Evolutionary conservation across 2,888 invertebrate genomes (phyloP).

Genomic region (Crocallis elinguaria): DNA sequence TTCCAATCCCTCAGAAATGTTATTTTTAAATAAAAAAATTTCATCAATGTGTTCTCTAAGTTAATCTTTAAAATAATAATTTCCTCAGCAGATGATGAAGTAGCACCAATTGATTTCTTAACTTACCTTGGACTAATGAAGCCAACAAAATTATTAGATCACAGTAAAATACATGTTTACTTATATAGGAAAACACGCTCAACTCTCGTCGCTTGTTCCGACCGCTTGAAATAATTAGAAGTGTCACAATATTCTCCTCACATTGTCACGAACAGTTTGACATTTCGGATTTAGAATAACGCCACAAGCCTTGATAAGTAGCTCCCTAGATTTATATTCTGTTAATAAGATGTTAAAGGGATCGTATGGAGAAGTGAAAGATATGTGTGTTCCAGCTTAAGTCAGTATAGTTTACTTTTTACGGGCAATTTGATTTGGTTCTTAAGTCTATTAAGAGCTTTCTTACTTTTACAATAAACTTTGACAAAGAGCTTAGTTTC

Average conservation of each 20-base stretch:
- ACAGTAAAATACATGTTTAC: no score
- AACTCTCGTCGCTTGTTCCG: slow-evolving; percentile 42
- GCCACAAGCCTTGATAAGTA: slow-evolving; percentile 55
- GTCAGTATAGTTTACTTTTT: slow-evolving; percentile 2
- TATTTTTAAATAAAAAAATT: no score
- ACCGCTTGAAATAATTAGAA: slow-evolving; percentile 66
- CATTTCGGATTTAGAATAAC: slow-evolving; percentile 65
- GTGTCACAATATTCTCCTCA: slow-evolving; percentile 77
- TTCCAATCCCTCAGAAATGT: no score
- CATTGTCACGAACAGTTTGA: slow-evolving; percentile 66
- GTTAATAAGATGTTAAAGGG: slow-evolving; percentile 57
- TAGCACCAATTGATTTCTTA: no score
- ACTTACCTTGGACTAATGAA: no score
- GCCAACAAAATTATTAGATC: no score
- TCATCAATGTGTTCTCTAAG: no score
- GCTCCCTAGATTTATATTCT: slow-evolving; percentile 52
- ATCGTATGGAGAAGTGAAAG: slow-evolving; percentile 18
- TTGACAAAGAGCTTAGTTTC: no score
- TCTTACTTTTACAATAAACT: no score
- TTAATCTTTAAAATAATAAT: no score
- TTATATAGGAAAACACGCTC: slow-evolving; percentile 36
- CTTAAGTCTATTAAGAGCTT: no score
- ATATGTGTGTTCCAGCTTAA: slow-evolving; percentile 12
- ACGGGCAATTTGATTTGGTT: slow-evolving; percentile 1
- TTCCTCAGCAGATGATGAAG: no score